phyloP scores from a whole-genome alignment of 1,140 invertebrate genomes.

The Drosophila kikkawai region DNA sequence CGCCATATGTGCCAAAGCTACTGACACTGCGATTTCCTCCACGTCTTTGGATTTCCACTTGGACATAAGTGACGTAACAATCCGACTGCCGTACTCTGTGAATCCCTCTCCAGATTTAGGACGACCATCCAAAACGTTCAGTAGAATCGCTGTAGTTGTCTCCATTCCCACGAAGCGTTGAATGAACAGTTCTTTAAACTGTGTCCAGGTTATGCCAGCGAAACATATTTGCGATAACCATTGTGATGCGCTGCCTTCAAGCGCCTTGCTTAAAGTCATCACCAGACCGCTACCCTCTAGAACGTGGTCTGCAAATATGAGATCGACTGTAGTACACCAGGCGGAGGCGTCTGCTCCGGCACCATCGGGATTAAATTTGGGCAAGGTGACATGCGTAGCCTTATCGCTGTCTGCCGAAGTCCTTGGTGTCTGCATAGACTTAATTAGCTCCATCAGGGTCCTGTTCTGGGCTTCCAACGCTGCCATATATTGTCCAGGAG shows the following conservation, averaged over 20 bases:
- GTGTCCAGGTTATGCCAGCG: too few species aligned
- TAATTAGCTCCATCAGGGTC: background rate
- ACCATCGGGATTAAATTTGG: conserved; percentile 22
- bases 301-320: conserved; percentile 25
- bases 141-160: too few species aligned
- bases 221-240: background rate
- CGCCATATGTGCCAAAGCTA: background rate
- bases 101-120: too few species aligned
- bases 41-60: too few species aligned
- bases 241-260: conserved; percentile 18
- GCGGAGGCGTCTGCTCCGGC: conserved; percentile 26
- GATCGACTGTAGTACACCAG: conserved; percentile 19
- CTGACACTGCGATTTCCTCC: background rate
- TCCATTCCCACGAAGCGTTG: too few species aligned
- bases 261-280: conserved; percentile 26
- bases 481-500: too few species aligned
- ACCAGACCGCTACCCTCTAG: conserved; percentile 12
- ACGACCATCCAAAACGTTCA: too few species aligned
- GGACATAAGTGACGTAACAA: too few species aligned
- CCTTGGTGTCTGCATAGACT: conserved; percentile 17
- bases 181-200: too few species aligned
- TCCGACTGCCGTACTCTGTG: too few species aligned
- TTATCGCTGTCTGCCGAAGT: conserved; percentile 4
- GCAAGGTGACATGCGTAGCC: conserved; percentile 6
- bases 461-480: too few species aligned